Conservation (phyloP, 1,140 invertebrate genomes). For the Mercenaria mercenaria region DNA sequence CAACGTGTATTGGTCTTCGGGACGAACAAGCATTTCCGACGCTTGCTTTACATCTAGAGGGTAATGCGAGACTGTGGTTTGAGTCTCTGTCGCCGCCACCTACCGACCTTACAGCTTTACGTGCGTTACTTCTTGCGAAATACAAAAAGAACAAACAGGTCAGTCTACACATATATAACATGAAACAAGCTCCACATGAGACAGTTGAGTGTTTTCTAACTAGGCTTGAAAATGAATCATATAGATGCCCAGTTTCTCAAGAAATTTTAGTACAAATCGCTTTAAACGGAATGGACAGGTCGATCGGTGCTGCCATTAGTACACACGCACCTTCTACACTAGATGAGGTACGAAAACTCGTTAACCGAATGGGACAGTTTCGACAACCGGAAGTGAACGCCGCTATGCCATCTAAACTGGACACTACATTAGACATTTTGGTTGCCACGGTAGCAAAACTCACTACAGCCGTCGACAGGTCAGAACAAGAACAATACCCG, state of each 20-base stretch:
- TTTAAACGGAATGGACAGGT: not conserved
- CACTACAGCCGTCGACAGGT: not conserved
- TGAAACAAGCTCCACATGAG: not conserved
- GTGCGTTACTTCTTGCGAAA: not conserved
- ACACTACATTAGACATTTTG: not conserved
- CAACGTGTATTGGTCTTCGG: not conserved
- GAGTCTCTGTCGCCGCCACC: not conserved
- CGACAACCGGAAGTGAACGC: not conserved
- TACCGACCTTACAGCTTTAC: not conserved
- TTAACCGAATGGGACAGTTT: not conserved
- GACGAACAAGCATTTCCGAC: not conserved
- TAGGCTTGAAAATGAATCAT: not conserved
- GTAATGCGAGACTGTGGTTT: not conserved
- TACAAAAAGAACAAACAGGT: not conserved
- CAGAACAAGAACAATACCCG: not conserved
- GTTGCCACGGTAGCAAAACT: not conserved
- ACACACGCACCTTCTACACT: not conserved
- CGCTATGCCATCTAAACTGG: not conserved
- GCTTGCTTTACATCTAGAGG: not conserved
- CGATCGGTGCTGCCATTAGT: not conserved
- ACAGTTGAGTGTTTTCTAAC: not conserved
- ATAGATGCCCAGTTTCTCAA: not conserved
- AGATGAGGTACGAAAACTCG: not conserved
- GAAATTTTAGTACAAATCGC: not conserved
- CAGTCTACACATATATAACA: not conserved